Base-by-base conservation (phyloP, 2,888 invertebrate species). In the Ptilodon capucinus region DNA sequence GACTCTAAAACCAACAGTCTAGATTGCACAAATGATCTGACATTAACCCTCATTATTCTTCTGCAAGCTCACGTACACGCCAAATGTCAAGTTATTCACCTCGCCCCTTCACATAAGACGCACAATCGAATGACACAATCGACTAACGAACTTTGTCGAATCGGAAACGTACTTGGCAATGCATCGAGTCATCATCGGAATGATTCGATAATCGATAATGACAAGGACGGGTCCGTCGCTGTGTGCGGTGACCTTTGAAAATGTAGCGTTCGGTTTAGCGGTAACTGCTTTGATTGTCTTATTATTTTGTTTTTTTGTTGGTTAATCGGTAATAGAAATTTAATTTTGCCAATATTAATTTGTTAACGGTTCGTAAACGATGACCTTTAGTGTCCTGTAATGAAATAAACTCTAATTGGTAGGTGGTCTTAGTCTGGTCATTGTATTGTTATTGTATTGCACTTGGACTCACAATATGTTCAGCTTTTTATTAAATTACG, bases 21-120 rank as follows among this genome's bases (percentile, higher is more conserved):
- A 81, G 84, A 86, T 86, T 86, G 82, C 85, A 84, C 79, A 83
- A 86, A 87, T 86, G 78, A 73, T 47, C 84, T 76, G 60, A 70
- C 79, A 86, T 87, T 86, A 86, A 83, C 83, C 83, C 84, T 86
- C 80, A 87, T 87, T 87, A 86, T 76, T 73, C 70, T 70, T 54
- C 57, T 54, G 57, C 70, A 73, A 74, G 69, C 67, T 63, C 64
- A 57, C 42, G 56, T 53, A 52, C 64, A 48, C 51, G 57, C 46
- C 58, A 59, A 55, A 64, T 65, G 17, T 52, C 46, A 65, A 70
- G 62, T 60, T 43, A 55, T 52, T 55, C 58, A 58, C 50, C 67
- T 60, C 50, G 28, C 25, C 32, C 52, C 17, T 53, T 34, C 42
- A 48, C 51, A 59, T 66, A 73, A 60, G 60, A 53, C 51, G 46